These are phyloP conservation scores for Cantharis flavilabris DNA, from an alignment of 2,888 invertebrate genomes.

Conservation along the genomic window DNA sequence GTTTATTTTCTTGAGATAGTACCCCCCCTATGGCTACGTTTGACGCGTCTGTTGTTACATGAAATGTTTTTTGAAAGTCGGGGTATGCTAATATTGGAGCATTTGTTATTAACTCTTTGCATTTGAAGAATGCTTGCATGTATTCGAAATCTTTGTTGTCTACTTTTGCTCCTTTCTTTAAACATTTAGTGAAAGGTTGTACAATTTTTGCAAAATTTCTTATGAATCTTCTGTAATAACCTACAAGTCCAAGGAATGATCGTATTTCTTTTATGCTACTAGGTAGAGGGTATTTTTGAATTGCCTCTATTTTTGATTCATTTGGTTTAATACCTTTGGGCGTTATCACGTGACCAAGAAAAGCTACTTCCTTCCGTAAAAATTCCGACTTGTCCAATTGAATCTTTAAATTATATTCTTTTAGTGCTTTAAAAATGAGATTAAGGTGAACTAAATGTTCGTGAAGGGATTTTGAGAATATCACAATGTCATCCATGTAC, in stretches of 20 bases:
- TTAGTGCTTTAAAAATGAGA: slow-evolving; percentile 26
- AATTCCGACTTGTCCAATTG: slow-evolving; percentile 4
- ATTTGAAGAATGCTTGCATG: slow-evolving; percentile 9
- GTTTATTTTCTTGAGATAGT: slow-evolving; percentile 7
- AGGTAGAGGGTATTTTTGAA: slow-evolving; percentile 19
- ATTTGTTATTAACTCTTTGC: slow-evolving; percentile 24
- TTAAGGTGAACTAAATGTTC: slow-evolving; percentile 32
- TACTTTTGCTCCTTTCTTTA: slow-evolving; percentile 15
- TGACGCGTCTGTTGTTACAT: slow-evolving; percentile 23
- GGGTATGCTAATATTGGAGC: slow-evolving; percentile 27
- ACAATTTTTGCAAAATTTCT: slow-evolving; percentile 22
- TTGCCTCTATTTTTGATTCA: background rate
- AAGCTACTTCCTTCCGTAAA: background rate
- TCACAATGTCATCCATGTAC: slow-evolving; percentile 41
- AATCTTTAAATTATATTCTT: slow-evolving; percentile 30
- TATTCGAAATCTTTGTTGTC: slow-evolving; percentile 8
- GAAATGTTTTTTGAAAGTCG: slow-evolving; percentile 27
- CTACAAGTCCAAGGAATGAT: slow-evolving; percentile 23
- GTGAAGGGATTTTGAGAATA: slow-evolving; percentile 30
- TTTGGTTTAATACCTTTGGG: background rate
- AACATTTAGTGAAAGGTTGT: slow-evolving; percentile 24
- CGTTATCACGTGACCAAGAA: background rate
- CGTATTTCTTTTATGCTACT: slow-evolving; percentile 27
- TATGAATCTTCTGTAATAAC: slow-evolving; percentile 24
- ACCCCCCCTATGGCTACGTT: slow-evolving; percentile 16